Evolutionary conservation across 2,888 invertebrate genomes (phyloP), one percentile per base, ranked within the genome.

Genomic region (Acanthoscelides obtectus): DNA sequence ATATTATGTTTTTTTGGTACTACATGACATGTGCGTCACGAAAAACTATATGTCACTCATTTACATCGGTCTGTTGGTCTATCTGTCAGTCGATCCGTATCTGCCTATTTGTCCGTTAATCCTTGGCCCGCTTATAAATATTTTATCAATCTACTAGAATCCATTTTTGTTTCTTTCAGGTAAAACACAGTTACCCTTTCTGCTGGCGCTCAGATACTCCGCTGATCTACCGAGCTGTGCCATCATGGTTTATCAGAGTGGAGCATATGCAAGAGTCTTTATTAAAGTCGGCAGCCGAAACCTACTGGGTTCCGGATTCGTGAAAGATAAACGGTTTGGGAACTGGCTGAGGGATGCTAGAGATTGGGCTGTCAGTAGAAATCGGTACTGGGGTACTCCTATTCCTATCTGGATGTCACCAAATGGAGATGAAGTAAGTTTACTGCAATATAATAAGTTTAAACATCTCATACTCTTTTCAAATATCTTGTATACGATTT

Each of bases 191-290:
- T 86, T 99, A 99, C 85, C 99, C 99, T 2, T 99, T 95, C 86
- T 99, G 99, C 84, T 99, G 99, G 99, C 89, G 99, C 71, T 99
- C 99, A 0, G 99, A 99, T 81, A 99, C 99, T 0, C 99, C 99
- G 0, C 89, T 99, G 12, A 95, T 99, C 77, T 99, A 99, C 86
- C 95, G 95, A 84, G 98, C 99, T 2, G 96, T 99, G 0, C 99
- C 99, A 0, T 99, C 98, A 0, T 99, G 99, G 99, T 99, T 99
- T 86, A 90, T 99, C 20, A 89, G 97, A 73, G 99, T 99, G 0
- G 97, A 99, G 85, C 92, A 93, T 77, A 94, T 98, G 89, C 92
- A 92, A 70, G 90, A 94, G 73, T 89, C 92, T 76, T 88, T 99
- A 19, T 84, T 97, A 70, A 88, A 90, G 71, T 91, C 93, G 69